Percentiles rank a stretch among this genome's conserved stretches.
Evolutionary conservation across 2,888 invertebrate genomes (phyloP).

Genomic region (Endotricha flammealis): DNA sequence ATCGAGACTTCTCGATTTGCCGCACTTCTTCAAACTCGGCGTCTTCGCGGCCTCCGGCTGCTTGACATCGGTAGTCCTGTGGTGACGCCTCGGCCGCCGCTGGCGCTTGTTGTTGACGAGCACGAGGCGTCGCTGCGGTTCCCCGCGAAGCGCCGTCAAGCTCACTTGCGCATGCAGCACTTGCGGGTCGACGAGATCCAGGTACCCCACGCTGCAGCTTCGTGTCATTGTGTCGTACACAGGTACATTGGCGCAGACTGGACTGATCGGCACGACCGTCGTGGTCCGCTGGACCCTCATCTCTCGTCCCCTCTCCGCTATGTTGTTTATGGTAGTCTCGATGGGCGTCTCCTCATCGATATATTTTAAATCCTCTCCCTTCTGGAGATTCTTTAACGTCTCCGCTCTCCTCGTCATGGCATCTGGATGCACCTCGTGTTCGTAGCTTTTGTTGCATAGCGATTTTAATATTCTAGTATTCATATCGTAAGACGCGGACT

Average conservation of each 20-base stretch:
- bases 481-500: slow-evolving; percentile 58
- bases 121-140: slow-evolving; percentile 87
- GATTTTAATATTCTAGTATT: slow-evolving; percentile 67
- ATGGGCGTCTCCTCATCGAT: slow-evolving; percentile 83
- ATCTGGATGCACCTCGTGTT: slow-evolving; percentile 61
- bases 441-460: slow-evolving; percentile 58
- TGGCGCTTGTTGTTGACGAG: slow-evolving; percentile 83
- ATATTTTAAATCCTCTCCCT: slow-evolving; percentile 80
- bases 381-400: slow-evolving; percentile 50
- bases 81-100: slow-evolving; percentile 57
- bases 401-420: slow-evolving; percentile 47
- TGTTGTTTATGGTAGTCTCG: slow-evolving; percentile 40
- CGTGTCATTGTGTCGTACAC: slow-evolving; percentile 84
- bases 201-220: slow-evolving; percentile 92
- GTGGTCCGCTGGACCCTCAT: slow-evolving; percentile 67
- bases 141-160: slow-evolving; percentile 83
- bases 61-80: slow-evolving; percentile 44
- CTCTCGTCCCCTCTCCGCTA: slow-evolving; percentile 43
- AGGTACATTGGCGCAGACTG: slow-evolving; percentile 64
- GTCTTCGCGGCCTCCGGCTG: slow-evolving; percentile 39
- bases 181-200: slow-evolving; percentile 88
- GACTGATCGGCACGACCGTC: slow-evolving; percentile 82
- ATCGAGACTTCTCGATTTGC: slow-evolving; percentile 90
- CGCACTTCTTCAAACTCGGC: slow-evolving; percentile 82
- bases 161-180: slow-evolving; percentile 86